A percentile compares a stretch with the other conserved stretches of the same genome.
Conservation (phyloP, 2,113 vertebrate species). For the Petrocephalus microphthalmus region DNA sequence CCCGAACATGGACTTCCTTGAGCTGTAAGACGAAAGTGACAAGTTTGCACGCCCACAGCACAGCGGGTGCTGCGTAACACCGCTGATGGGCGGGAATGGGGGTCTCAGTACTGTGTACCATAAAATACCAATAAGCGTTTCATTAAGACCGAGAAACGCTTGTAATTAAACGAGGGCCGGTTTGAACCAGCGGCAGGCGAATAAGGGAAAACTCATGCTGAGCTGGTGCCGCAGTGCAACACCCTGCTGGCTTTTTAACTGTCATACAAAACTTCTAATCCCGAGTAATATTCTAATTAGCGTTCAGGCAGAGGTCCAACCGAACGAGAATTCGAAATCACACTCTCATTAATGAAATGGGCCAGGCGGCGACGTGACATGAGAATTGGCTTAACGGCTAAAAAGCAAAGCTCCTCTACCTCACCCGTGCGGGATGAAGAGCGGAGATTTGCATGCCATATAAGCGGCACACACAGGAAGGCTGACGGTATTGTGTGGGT, state of each 20-base stretch:
- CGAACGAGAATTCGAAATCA: neutral
- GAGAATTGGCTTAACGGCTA: neutral
- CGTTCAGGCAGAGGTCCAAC: neutral
- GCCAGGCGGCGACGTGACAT: neutral
- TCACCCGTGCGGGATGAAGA: neutral
- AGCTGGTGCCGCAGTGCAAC: neutral
- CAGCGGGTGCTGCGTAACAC: neutral
- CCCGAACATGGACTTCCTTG: neutral
- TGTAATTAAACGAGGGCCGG: neutral
- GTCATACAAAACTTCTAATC: slow-evolving; percentile 6
- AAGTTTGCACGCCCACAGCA: neutral
- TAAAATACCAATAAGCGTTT: neutral
- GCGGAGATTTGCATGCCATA: neutral
- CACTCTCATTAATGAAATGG: neutral
- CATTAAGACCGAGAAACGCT: neutral
- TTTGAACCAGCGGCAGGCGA: neutral
- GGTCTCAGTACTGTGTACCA: neutral
- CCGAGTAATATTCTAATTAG: slow-evolving; percentile 5
- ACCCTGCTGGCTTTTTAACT: neutral
- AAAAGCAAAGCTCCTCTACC: neutral
- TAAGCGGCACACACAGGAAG: neutral
- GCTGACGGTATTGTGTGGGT: neutral
- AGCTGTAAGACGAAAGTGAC: neutral
- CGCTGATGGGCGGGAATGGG: neutral
- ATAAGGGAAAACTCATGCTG: neutral